Base-by-base conservation (phyloP, 2,888 invertebrate species). In the Diaphora mendica region DNA sequence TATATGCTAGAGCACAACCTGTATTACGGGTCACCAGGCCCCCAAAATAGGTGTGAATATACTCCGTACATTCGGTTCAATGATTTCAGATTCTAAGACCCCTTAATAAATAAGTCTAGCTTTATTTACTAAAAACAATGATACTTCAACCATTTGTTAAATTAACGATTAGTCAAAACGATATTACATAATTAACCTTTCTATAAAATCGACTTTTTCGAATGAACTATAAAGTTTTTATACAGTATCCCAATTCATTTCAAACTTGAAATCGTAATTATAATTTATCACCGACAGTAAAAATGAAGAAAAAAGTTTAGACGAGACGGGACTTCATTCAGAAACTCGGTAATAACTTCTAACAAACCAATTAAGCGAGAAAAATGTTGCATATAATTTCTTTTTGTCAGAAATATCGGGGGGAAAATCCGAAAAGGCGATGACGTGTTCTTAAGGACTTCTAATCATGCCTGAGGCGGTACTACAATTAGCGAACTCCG, bases 301-400 rank as follows among this genome's bases (percentile, higher is more conserved):
- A 79, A 82, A 79, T 72, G 72, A 71, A 76, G 70, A 76, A 73
- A 72, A 82, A 85, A 83, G 75, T 85, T 84, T 75, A 74, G 76
- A 73, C 55, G 76, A 75, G 72, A 71, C 73, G 73, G 73, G 76
- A 72, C 70, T 78, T 82, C 78, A 77, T 80, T 84, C 72, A 74
- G 70, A 76, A 85, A 85, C 82, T 87, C 80, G 77, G 72, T 77
- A 74, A 79, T 77, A 86, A 70, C 81, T 81, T 77, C 78, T 84
- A 85, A 87, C 83, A 88, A 86, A 87, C 88, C 85, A 90, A 90
- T 88, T 86, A 89, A 80, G 76, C 72, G 71, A 80, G 80, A 81
- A 83, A 86, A 81, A 77, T 81, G 77, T 79, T 76, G 82, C 74
- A 76, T 82, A 79, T 70, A 81, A 73, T 78, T 73, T 78, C 77